Percentiles rank a stretch among this genome's conserved stretches.
Evolutionary conservation across 1,140 invertebrate species (phyloP).

Genomic region (Scaptomyza graminum): DNA sequence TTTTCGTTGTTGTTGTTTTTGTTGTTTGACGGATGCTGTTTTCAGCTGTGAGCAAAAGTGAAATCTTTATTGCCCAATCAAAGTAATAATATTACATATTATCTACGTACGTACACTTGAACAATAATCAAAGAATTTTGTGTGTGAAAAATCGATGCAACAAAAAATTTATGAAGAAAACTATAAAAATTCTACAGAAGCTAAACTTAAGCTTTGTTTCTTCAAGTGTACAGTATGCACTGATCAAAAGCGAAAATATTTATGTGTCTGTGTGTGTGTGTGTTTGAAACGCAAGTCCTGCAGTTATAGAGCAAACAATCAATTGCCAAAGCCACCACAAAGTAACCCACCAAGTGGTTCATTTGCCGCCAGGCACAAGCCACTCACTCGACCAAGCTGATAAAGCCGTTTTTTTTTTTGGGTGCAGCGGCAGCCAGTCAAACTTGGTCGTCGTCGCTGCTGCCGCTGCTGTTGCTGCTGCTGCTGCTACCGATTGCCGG

Average conservation of each 20-base stretch:
- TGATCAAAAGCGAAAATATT: slow-evolving; percentile 47
- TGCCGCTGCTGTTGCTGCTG: slow-evolving; percentile 8
- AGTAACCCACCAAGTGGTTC: slow-evolving; percentile 54
- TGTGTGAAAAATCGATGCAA: not conserved
- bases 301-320: slow-evolving; percentile 77
- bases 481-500: slow-evolving; percentile 68
- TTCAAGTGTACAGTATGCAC: not conserved
- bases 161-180: slow-evolving; percentile 14
- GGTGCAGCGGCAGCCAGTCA: slow-evolving; percentile 49
- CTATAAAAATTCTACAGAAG: slow-evolving; percentile 44
- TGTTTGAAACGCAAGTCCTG: slow-evolving; percentile 48
- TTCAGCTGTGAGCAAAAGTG: slow-evolving; percentile 34
- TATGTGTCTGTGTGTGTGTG: not conserved
- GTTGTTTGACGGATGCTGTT: slow-evolving; percentile 58
- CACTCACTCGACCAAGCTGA: slow-evolving; percentile 68
- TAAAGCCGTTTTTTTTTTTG: slow-evolving; percentile 64
- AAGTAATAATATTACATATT: slow-evolving; percentile 15
- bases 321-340: slow-evolving; percentile 60
- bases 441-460: slow-evolving; percentile 26
- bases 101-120: not conserved
- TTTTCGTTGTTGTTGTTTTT: slow-evolving; percentile 17
- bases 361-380: slow-evolving; percentile 56
- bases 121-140: not conserved
- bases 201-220: not conserved
- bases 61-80: slow-evolving; percentile 18